A percentile compares a stretch with the other conserved stretches of the same genome.
These are phyloP conservation scores for Psilopogon haemacephalus DNA, from an alignment of 2,113 vertebrate genomes.

Conservation along the genomic window DNA sequence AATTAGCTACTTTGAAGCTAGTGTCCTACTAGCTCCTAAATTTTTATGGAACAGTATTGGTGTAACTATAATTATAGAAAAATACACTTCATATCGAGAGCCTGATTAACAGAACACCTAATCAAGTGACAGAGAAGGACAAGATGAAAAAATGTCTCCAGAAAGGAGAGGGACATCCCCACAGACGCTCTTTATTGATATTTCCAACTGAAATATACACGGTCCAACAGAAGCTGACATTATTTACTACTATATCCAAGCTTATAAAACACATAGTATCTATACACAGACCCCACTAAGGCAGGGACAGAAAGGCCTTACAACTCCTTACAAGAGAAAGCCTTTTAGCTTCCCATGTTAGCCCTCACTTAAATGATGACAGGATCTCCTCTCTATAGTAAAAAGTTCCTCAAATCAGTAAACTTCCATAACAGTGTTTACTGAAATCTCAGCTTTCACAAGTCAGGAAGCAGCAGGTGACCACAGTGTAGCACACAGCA, in stretches of 20 bases:
- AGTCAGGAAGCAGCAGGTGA: not conserved
- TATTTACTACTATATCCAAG: not conserved
- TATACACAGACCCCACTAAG: not conserved
- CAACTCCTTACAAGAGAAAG: not conserved
- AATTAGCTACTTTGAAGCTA: not conserved
- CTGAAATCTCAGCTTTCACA: not conserved
- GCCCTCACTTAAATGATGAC: not conserved
- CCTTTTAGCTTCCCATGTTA: not conserved
- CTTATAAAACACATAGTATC: not conserved
- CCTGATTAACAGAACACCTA: not conserved
- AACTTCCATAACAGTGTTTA: not conserved
- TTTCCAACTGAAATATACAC: not conserved
- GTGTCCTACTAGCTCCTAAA: not conserved
- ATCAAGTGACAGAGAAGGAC: not conserved
- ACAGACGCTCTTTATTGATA: not conserved
- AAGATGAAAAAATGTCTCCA: not conserved
- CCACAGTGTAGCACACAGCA: rapidly evolving
- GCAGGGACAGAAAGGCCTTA: not conserved
- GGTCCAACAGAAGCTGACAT: not conserved
- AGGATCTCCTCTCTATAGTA: not conserved
- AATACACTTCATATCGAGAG: not conserved
- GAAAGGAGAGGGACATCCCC: not conserved
- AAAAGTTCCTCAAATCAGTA: not conserved
- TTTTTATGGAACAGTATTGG: not conserved
- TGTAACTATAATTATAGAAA: not conserved